A percentile compares a stretch with the other conserved stretches of the same genome.
Evolutionary conservation across 2,797 vertebrate genomes (phyloP).

Genomic region (Macropodus opercularis): DNA sequence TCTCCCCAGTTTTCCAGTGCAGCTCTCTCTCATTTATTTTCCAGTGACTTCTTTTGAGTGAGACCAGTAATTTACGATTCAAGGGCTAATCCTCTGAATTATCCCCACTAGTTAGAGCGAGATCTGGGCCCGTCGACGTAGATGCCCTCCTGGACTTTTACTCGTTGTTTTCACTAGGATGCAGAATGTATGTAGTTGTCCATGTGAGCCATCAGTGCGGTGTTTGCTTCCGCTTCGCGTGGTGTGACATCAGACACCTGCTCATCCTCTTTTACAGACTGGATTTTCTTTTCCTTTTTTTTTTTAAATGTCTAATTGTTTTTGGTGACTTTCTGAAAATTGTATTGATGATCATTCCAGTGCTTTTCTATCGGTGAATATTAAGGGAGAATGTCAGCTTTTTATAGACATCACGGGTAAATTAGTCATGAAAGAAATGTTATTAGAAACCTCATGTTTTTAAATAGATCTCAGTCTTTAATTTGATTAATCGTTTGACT

Average conservation of each 20-base stretch:
- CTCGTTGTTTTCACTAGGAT: constrained; percentile 3
- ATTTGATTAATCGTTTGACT: too few relatives aligned
- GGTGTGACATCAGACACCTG: constrained; percentile 21
- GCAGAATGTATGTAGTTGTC: constrained; percentile 18
- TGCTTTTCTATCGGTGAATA: constrained; percentile 64
- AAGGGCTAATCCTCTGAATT: constrained; percentile 26
- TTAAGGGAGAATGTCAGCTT: constrained; percentile 34
- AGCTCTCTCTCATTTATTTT: background rate
- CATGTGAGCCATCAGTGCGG: constrained; percentile 4
- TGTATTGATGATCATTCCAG: constrained; percentile 64
- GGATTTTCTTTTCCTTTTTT: background rate
- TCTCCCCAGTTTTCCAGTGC: background rate
- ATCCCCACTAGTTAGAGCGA: background rate
- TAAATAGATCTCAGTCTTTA: too few relatives aligned
- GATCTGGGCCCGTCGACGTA: background rate
- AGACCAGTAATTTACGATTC: background rate
- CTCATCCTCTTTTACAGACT: constrained; percentile 36
- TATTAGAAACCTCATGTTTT: background rate
- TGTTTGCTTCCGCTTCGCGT: constrained; percentile 4
- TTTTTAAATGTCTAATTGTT: constrained; percentile 17
- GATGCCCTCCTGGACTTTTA: background rate
- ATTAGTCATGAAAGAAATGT: background rate
- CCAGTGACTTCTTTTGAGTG: background rate
- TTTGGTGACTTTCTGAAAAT: constrained; percentile 59
- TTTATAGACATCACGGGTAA: background rate